Percentiles rank a stretch among this genome's conserved stretches.
Evolutionary conservation across 2,888 invertebrate genomes (phyloP).

Genomic region (Glaucopsyche alexis): DNA sequence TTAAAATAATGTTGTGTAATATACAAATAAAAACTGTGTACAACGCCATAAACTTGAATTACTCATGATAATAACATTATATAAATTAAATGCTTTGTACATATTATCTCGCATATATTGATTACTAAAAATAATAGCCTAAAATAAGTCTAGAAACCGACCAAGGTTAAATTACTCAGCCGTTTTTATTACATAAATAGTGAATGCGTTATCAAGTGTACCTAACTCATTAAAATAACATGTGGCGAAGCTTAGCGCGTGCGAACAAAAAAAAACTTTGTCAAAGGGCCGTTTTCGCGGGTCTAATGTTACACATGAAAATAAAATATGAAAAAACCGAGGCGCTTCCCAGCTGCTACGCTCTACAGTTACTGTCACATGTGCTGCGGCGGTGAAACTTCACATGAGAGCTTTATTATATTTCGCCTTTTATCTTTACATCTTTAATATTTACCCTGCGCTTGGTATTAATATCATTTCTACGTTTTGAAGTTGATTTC

Average conservation of each 20-base stretch:
- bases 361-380: conserved; percentile 72
- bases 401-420: conserved; percentile 14
- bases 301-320: conserved; percentile 64
- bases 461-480: background rate
- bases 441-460: background rate
- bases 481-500: background rate
- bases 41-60: background rate
- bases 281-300: conserved; percentile 60
- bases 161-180: background rate
- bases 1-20: too few species aligned
- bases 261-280: conserved; percentile 55
- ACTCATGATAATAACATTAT: background rate
- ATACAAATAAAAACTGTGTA: too few species aligned
- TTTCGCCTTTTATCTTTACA: conserved; percentile 17
- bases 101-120: background rate
- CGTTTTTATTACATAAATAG: background rate
- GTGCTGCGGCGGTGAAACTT: conserved; percentile 39
- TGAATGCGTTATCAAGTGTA: conserved; percentile 6
- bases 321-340: conserved; percentile 56
- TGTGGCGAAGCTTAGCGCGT: conserved; percentile 72
- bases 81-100: background rate
- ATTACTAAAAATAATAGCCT: background rate
- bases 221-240: conserved; percentile 53
- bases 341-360: conserved; percentile 63
- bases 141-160: background rate